Base-by-base conservation (phyloP, 2,888 invertebrate genomes). In the Junonia oenone region DNA sequence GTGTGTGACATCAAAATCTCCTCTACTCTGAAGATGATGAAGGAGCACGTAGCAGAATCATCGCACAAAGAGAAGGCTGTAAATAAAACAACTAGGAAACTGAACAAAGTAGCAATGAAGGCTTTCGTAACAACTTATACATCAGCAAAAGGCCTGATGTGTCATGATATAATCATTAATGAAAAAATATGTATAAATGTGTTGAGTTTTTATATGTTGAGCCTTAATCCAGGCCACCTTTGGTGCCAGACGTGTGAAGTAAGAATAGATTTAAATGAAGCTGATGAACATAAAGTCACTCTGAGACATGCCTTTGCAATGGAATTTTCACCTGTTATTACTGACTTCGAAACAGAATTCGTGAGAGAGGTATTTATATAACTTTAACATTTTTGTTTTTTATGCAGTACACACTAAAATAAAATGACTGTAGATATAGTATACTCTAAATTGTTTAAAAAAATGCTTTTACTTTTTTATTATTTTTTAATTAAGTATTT, bases 21-120 rank as follows among this genome's bases (percentile, higher is more conserved):
- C 0, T 67, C 69, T 1, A 59, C 67, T 2, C 17, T 74, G 1
- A 63, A 61, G 8, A 62, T 64, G 15, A 69, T 78, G 67, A 68
- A 68, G 48, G 73, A 77, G 53, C 78, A 78, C 45, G 67, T 73
- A 0, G 27, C 56, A 5, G 78, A 75, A 9, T 61, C 55, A 6
- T 51, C 51, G 1, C 80, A 80, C 50, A 71, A 62, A 31, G 69
- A 47, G 40, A 66, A 59, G 27, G 50, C 35, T 37, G 33, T 14
- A 6, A 17, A 4, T 9, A 47, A 22, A 40, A 40, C n/a, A 6
- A 45, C 6, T 15, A 27, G 2, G 4, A 45, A 45, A 37, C 9
- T n/a, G 1, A n/a, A 14, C 27, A 59, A 50, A 19, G 47, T 50
- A 14, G n/a, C 40, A n/a, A 14, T 37, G 9, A 0, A 1, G 35